Evolutionary conservation across 2,797 vertebrate species (phyloP), one percentile per base, ranked within the genome.

Genomic region (Lutjanus argentimaculatus): DNA sequence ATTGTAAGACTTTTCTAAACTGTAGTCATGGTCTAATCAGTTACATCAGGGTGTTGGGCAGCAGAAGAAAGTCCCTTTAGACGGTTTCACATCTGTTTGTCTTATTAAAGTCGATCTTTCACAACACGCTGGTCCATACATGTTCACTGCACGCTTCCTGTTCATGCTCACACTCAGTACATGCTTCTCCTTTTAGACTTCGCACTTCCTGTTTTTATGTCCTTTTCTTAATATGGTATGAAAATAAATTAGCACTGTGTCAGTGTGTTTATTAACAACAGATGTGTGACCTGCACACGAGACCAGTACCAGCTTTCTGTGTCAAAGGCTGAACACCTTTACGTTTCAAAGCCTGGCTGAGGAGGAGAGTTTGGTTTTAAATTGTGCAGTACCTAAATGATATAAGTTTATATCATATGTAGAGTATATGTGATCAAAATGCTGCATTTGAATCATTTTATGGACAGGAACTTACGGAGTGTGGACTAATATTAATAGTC

Each of bases 51-150:
- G 7, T 55, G 77, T 88, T 88, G 86, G 80, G 80, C 80, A 92
- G 84, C 57, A 63, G 55, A 79, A 91, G 79, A 94, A 95, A 94
- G 88, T 90, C 92, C 93, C 92, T 63, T 84, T 63, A 75, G 81
- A 69, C 68, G 80, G 92, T 93, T 95, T 94, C 92, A 94, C 91
- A 95, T 93, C 94, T 92, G 91, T 91, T 91, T 90, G 68, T 82
- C 30, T 86, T 91, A 88, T 92, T 93, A 88, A 92, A 87, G 84
- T 45, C 79, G 72, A 77, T 93, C 87, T 94, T 94, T 95, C 91
- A 92, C 87, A 94, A 93, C 86, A 82, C 72, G 45, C 84, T 49
- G 83, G 82, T 73, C 83, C 74, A 85, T 85, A 83, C 86, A 86
- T 91, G 90, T 91, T 81, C 79, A 58, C 43, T 75, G 85, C 91